Conservation (phyloP, 2,113 vertebrate genomes). For the Siniperca knerii region DNA sequence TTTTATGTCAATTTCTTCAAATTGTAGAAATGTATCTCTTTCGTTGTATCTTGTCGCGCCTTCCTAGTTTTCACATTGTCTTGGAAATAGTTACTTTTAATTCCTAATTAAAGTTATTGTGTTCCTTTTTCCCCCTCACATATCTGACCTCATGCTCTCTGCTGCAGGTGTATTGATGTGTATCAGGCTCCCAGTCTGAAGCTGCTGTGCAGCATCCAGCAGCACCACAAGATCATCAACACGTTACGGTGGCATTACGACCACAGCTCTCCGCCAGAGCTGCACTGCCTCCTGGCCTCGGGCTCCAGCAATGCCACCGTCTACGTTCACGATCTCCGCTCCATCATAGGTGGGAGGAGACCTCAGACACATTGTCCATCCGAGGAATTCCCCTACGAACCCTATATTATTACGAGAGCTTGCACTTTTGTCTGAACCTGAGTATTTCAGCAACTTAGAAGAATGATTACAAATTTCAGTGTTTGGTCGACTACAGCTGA, state of each 20-base stretch:
- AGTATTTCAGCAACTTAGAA: not conserved
- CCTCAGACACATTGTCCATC: not conserved
- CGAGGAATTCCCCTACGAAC: not conserved
- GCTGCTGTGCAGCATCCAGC: constrained; percentile 92
- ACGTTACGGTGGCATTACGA: constrained; percentile 91
- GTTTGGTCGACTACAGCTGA: too few relatives aligned
- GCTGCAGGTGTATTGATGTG: constrained; percentile 90
- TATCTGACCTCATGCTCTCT: not conserved
- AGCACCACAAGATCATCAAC: constrained; percentile 98
- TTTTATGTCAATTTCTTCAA: too few relatives aligned
- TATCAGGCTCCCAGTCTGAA: constrained; percentile 87
- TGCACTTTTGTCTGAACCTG: too few relatives aligned
- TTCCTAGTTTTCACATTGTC: not conserved
- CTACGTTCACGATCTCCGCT: constrained; percentile 91
- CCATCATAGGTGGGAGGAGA: constrained; percentile 82
- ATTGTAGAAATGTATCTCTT: not conserved
- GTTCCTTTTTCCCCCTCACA: too few relatives aligned
- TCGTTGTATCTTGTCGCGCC: not conserved
- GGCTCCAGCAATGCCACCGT: constrained; percentile 93
- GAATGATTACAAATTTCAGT: too few relatives aligned
- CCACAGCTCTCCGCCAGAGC: constrained; percentile 83
- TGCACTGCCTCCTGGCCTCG: constrained; percentile 90
- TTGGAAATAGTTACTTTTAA: too few relatives aligned
- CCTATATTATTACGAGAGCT: too few relatives aligned
- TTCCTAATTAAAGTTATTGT: not conserved